Evolutionary conservation across 2,888 invertebrate genomes (phyloP).

Genomic region (Eupithecia abbreviata): DNA sequence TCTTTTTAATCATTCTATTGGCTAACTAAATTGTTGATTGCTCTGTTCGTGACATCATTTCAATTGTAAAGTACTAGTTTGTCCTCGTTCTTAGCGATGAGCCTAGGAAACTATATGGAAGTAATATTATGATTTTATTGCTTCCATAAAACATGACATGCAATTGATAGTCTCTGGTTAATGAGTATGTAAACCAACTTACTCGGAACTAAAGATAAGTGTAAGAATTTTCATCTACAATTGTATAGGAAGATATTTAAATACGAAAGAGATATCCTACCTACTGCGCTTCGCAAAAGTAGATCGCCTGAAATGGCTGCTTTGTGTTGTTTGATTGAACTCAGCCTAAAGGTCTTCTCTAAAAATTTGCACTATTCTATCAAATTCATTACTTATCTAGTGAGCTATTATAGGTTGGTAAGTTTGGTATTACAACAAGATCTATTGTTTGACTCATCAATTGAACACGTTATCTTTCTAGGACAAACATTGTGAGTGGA

Average conservation of each 20-base stretch:
- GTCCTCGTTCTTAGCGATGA: constrained; percentile 2
- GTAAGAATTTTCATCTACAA: neutral
- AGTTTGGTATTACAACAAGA: neutral
- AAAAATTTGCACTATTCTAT: neutral
- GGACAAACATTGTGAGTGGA: constrained; percentile 28
- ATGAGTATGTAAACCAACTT: neutral
- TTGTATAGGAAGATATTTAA: no score
- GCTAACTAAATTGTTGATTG: neutral
- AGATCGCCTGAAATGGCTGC: neutral
- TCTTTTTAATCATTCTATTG: neutral
- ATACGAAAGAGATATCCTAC: no score
- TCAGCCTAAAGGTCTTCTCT: neutral
- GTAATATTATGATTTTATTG: neutral
- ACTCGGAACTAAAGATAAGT: neutral
- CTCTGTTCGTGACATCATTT: constrained; percentile 16
- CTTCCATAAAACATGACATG: neutral
- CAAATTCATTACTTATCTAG: neutral
- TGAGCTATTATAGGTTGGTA: neutral
- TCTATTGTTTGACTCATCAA: constrained; percentile 27
- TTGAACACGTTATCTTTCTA: constrained; percentile 37
- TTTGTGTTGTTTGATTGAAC: neutral
- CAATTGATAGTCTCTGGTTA: neutral
- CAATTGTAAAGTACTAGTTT: neutral
- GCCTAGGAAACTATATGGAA: neutral
- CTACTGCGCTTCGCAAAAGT: neutral